Base-by-base conservation (phyloP, 2,797 vertebrate species). In the Enteromius anoplus region DNA sequence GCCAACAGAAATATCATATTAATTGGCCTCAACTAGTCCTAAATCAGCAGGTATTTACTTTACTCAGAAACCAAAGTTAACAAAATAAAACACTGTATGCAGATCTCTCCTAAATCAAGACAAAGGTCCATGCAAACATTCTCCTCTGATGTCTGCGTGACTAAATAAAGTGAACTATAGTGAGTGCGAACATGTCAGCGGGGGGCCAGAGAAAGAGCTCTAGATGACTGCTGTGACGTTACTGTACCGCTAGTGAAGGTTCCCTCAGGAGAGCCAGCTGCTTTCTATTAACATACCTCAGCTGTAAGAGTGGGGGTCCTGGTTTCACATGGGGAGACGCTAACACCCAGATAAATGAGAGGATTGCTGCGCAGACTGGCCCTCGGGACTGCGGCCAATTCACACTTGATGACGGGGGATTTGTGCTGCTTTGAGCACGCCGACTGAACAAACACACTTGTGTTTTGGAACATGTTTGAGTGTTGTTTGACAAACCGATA, bases 221-320 rank as follows among this genome's bases (percentile, higher is more conserved):
- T 80, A 85, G 87, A 88, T 88, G 86, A 92, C 89, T 84, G 83
- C 88, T 87, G 88, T 87, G 88, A 89, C 58, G 62, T 82, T 53
- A 81, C 66, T 80, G 65, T 51, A 80, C 49, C 10, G 79, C 62
- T 77, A 72, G 23, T 82, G 81, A 86, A 83, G 4, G 78, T 23
- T 85, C 47, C 66, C 87, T 83, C 85, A 53, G 23, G 80, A 89
- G 86, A 89, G 89, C 89, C 94, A 95, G 93, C 93, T 95, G 95
- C 88, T 92, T 95, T 78, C 86, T 88, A 95, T 95, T 94, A 94
- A 83, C 93, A 93, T 93, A 90, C 91, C 91, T 93, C 88, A 88
- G 85, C 86, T 84, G 79, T 40, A 76, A 60, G 88, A 92, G 91
- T 45, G 84, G 86, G 76, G 83, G 88, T 87, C 86, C 89, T 85